Conservation (phyloP, 2,797 vertebrate genomes). For the Sandelia bainsii region DNA sequence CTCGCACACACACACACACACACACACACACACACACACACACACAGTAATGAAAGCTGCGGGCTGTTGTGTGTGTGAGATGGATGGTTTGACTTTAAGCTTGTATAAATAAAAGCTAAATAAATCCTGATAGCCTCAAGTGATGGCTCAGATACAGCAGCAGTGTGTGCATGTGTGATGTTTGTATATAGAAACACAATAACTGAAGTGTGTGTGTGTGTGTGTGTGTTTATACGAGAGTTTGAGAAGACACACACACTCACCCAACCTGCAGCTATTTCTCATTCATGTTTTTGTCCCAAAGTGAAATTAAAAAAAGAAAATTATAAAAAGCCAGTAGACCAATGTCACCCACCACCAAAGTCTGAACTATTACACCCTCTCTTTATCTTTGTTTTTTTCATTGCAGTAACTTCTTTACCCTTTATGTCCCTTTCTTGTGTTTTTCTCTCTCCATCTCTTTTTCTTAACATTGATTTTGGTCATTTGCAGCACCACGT, state of each 20-base stretch:
- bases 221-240: constrained; percentile 14
- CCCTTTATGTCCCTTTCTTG: background rate
- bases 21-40: constrained; percentile 43
- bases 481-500: too few species aligned
- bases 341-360: constrained; percentile 59
- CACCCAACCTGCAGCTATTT: constrained; percentile 42
- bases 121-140: constrained; percentile 77
- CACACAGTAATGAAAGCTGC: constrained; percentile 70
- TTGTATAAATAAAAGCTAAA: constrained; percentile 83
- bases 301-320: constrained; percentile 62
- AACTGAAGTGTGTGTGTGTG: constrained; percentile 29
- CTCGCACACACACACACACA: constrained; percentile 24
- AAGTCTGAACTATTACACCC: constrained; percentile 1
- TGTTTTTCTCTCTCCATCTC: background rate
- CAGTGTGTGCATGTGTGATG: constrained; percentile 33
- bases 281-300: constrained; percentile 71
- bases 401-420: background rate
- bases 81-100: constrained; percentile 81
- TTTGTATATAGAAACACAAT: constrained; percentile 31
- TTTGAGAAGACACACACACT: constrained; percentile 46
- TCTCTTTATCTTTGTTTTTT: background rate
- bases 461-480: background rate
- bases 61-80: constrained; percentile 68
- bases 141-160: constrained; percentile 61
- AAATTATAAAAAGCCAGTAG: constrained; percentile 45